Percentiles rank a stretch among this genome's conserved stretches.
Evolutionary conservation across 2,888 invertebrate genomes (phyloP).

Genomic region (Polyommatus iphigenia): DNA sequence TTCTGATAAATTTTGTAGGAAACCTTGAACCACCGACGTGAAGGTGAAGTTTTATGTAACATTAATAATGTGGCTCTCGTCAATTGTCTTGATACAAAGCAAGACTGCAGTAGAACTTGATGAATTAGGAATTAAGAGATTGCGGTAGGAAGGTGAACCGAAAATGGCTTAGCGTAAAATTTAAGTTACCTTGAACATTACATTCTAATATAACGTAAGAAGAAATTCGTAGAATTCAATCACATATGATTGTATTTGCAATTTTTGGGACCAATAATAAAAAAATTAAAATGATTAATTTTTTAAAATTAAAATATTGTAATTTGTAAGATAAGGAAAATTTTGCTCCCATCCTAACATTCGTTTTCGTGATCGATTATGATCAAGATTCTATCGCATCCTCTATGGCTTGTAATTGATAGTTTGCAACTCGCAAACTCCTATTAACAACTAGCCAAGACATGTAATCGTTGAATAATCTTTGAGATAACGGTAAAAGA

Average conservation of each 20-base stretch:
- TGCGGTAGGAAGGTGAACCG: not conserved
- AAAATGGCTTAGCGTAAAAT: not conserved
- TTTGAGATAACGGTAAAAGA: conserved; percentile 17
- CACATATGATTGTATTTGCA: not conserved
- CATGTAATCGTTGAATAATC: conserved; percentile 16
- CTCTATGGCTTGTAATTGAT: conserved; percentile 29
- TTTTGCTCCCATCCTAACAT: not conserved
- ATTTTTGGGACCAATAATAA: not conserved
- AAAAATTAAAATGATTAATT: too few species aligned
- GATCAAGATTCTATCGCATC: conserved; percentile 21
- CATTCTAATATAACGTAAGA: not conserved
- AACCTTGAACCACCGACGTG: not conserved
- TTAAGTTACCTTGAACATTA: not conserved
- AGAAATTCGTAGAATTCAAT: not conserved
- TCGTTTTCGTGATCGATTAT: conserved; percentile 15
- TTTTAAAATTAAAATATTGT: too few species aligned
- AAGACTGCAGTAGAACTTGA: conserved; percentile 16
- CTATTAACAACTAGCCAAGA: not conserved
- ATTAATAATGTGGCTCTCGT: conserved; percentile 4
- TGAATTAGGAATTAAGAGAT: conserved; percentile 16
- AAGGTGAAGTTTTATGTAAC: not conserved
- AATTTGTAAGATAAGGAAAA: too few species aligned
- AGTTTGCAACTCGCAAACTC: conserved; percentile 23
- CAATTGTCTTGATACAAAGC: not conserved
- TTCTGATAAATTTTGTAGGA: not conserved